Evolutionary conservation across 2,113 vertebrate species (phyloP).

Genomic region (Boulengeromyrus knoepffleri): DNA sequence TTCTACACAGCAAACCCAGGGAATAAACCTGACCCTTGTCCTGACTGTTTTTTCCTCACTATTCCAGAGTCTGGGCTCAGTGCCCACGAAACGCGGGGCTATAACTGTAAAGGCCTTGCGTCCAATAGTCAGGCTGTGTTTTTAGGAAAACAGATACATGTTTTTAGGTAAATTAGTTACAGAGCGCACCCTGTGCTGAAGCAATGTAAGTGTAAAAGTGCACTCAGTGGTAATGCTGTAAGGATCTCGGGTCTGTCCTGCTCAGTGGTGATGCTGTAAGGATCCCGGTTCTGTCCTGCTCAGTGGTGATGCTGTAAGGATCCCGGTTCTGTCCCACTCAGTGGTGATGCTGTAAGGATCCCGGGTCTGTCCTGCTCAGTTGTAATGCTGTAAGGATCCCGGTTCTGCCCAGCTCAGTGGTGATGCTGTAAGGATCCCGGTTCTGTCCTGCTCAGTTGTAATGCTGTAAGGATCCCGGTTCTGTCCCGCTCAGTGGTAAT

Average conservation of each 20-base stretch:
- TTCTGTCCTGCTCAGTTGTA: neutral
- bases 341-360: neutral
- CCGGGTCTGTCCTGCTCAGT: neutral
- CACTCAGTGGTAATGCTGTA: neutral
- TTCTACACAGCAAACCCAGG: neutral
- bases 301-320: neutral
- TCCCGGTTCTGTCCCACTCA: neutral
- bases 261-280: neutral
- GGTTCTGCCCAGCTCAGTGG: neutral
- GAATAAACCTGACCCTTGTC: neutral
- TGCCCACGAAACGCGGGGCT: neutral
- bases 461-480: neutral
- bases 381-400: neutral
- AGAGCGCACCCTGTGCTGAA: neutral
- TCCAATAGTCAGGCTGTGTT: neutral
- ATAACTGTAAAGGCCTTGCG: neutral
- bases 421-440: neutral
- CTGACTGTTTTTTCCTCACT: neutral
- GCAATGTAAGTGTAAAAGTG: neutral
- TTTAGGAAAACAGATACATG: neutral
- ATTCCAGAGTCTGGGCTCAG: neutral
- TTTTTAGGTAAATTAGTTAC: neutral
- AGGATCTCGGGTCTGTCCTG: neutral
- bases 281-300: neutral
- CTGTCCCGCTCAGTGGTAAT: neutral